Evolutionary conservation across 2,113 vertebrate species (phyloP).

Genomic region (Henicopernis longicauda): DNA sequence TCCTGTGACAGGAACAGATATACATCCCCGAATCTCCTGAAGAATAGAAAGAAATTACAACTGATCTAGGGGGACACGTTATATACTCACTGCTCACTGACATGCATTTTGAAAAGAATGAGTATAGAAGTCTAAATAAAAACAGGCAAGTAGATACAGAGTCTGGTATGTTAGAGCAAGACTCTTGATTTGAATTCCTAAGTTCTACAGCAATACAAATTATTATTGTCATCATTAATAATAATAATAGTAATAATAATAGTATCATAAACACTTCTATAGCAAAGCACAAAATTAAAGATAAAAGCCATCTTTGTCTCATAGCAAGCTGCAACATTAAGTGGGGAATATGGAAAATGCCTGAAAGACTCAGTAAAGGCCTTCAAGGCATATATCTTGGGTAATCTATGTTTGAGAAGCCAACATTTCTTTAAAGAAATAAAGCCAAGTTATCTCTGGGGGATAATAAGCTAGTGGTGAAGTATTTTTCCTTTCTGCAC

Average conservation of each 20-base stretch:
- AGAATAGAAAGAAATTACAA: neutral
- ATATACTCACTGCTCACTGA: neutral
- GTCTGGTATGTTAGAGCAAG: neutral
- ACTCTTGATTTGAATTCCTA: neutral
- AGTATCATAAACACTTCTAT: neutral
- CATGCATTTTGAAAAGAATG: neutral
- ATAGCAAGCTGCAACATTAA: neutral
- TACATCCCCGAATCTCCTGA: neutral
- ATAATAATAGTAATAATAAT: neutral
- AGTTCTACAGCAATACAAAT: neutral
- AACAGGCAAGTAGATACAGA: neutral
- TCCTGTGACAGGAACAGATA: neutral
- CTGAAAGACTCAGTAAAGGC: neutral
- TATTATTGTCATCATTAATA: neutral
- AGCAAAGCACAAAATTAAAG: neutral
- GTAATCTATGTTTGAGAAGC: neutral
- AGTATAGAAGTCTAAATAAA: neutral
- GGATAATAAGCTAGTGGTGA: neutral
- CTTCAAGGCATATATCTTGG: neutral
- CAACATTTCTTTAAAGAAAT: neutral
- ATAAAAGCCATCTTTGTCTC: neutral
- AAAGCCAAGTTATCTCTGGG: neutral
- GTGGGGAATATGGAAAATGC: neutral
- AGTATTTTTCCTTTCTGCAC: neutral
- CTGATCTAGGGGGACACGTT: neutral